Percentiles rank a stretch among this genome's conserved stretches.
Conservation (phyloP, 2,113 vertebrate genomes). For the Calonectris borealis region DNA sequence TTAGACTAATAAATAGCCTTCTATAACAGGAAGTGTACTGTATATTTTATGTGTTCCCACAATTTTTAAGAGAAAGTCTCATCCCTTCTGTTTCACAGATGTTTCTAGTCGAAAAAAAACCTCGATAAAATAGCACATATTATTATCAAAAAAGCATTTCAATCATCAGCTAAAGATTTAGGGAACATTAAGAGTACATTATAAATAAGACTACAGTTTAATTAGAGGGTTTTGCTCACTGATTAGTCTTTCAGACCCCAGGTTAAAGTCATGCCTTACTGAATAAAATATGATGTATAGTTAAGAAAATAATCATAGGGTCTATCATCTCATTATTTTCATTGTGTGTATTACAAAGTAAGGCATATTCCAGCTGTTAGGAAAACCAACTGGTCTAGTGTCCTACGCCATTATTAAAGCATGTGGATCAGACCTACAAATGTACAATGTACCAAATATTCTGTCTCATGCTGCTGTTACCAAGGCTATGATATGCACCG, state of each 20-base stretch:
- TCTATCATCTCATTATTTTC: not conserved
- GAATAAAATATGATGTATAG: not conserved
- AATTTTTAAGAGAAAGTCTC: conserved; percentile 50
- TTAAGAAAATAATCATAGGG: not conserved
- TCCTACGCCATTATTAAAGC: not conserved
- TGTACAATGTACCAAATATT: not conserved
- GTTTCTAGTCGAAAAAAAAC: not conserved
- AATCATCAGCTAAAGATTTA: not conserved
- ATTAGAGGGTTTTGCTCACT: not conserved
- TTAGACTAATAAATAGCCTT: conserved; percentile 60
- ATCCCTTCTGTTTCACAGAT: conserved; percentile 55
- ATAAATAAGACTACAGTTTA: not conserved
- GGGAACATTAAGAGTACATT: not conserved
- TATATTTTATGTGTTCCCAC: conserved; percentile 65
- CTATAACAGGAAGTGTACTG: conserved; percentile 58
- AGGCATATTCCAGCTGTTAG: not conserved
- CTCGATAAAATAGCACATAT: not conserved
- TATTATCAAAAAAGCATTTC: not conserved
- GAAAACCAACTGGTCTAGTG: not conserved
- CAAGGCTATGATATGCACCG: not conserved
- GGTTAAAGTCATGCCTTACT: not conserved
- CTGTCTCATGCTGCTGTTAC: not conserved
- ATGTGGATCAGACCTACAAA: not conserved
- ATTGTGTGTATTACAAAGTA: not conserved
- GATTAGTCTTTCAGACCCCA: not conserved